These are phyloP conservation scores for Cydia strobilella DNA, from an alignment of 1,140 invertebrate species.

Conservation along the genomic window DNA sequence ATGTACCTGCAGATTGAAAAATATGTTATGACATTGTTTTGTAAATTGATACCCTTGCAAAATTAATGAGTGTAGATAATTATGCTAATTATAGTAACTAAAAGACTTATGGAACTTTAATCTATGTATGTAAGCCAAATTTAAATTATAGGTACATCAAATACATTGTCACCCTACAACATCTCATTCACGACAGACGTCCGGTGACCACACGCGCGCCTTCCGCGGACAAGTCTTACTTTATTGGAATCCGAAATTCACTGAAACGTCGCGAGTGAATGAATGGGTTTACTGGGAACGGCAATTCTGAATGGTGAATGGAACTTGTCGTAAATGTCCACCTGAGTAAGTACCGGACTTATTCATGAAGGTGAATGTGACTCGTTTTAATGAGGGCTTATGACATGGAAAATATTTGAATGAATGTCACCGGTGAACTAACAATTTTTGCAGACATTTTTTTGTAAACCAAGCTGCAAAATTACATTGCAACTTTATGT, in stretches of 20 bases:
- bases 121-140: too few relatives aligned
- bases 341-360: conserved; percentile 1
- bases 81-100: too few relatives aligned
- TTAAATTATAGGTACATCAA: too few relatives aligned
- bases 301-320: conserved; percentile 1
- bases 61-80: too few relatives aligned
- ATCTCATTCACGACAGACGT: conserved; percentile 44
- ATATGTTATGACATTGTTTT: too few relatives aligned
- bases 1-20: too few relatives aligned
- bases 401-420: not conserved
- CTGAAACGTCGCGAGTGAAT: conserved; percentile 39
- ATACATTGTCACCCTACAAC: conserved; percentile 39
- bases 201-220: conserved; percentile 57
- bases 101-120: too few relatives aligned
- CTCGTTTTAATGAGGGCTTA: not conserved
- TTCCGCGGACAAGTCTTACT: conserved; percentile 13
- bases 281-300: conserved; percentile 52
- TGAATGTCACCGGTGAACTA: too few relatives aligned
- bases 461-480: too few relatives aligned
- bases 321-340: conserved; percentile 16
- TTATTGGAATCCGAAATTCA: conserved; percentile 58
- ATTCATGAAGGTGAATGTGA: not conserved
- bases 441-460: too few relatives aligned
- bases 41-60: too few relatives aligned
- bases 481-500: too few relatives aligned